phyloP scores from a whole-genome alignment of 64 coral and sea anemone genomes.

The Platygyra sinensis region DNA sequence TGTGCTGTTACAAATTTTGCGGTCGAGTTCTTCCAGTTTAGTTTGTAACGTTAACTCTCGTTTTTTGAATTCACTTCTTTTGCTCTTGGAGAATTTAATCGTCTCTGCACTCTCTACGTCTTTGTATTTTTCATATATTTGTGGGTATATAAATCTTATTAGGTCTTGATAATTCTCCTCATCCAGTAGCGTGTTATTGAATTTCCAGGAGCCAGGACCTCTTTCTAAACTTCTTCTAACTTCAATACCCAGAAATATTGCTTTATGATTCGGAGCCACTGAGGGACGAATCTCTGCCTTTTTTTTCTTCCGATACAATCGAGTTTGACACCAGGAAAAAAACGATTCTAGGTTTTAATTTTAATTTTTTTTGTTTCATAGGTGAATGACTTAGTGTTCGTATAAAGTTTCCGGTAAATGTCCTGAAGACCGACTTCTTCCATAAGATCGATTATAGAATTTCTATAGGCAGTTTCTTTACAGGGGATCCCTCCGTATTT shows the following conservation, averaged over 20 bases:
- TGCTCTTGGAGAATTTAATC: too few species aligned
- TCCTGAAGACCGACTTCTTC: background rate
- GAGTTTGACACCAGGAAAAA: background rate
- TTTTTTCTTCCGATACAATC: background rate
- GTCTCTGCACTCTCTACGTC: background rate
- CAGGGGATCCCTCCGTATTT: too few species aligned
- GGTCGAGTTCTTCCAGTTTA: too few species aligned
- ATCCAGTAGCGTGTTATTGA: background rate
- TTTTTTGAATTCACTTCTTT: too few species aligned
- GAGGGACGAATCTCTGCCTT: background rate
- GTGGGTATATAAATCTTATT: background rate
- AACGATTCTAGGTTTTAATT: conserved; percentile 1
- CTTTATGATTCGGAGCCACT: background rate
- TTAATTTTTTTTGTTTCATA: background rate
- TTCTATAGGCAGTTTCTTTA: too few species aligned
- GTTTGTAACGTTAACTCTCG: too few species aligned
- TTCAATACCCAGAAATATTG: too few species aligned
- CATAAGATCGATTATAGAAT: conserved; percentile 1
- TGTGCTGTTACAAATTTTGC: too few species aligned
- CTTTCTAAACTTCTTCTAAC: background rate
- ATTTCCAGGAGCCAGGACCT: background rate
- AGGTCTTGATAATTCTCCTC: background rate
- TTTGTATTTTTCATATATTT: background rate
- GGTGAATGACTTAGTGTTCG: background rate
- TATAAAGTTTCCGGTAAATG: background rate